phyloP scores from a whole-genome alignment of 2,888 invertebrate genomes.

The Malthinus seriepunctatus region DNA sequence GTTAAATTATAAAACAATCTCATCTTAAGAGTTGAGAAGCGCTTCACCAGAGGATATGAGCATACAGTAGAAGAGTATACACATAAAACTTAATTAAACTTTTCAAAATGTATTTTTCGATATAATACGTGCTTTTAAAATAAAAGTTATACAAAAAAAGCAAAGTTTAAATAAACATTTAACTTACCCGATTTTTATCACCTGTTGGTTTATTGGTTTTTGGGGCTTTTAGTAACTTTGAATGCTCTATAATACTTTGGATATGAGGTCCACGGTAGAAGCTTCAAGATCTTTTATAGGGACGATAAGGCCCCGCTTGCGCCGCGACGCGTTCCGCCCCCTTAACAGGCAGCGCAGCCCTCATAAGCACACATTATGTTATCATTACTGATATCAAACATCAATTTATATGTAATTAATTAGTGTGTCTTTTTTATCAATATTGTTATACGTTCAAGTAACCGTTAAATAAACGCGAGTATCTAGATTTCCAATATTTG shows the following conservation, averaged over 20 bases:
- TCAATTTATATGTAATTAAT: constrained; percentile 3
- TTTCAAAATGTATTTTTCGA: background rate
- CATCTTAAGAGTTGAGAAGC: background rate
- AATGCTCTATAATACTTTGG: constrained; percentile 45
- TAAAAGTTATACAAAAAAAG: background rate
- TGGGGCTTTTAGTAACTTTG: constrained; percentile 34
- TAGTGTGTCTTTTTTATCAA: background rate
- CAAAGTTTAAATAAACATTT: constrained; percentile 3
- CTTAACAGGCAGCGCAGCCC: constrained; percentile 40
- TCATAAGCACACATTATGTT: constrained; percentile 21
- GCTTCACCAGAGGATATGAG: background rate
- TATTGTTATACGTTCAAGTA: background rate
- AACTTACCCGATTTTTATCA: constrained; percentile 53
- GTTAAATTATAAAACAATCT: constrained; percentile 4
- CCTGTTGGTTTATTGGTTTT: constrained; percentile 39
- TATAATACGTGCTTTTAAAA: background rate
- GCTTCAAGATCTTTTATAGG: constrained; percentile 57
- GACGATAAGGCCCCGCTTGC: constrained; percentile 43
- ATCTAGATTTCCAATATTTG: too few relatives aligned
- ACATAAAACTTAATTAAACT: constrained; percentile 4
- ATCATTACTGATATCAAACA: constrained; percentile 12
- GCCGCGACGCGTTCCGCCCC: constrained; percentile 54
- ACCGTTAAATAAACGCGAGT: too few relatives aligned
- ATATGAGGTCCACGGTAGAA: constrained; percentile 52
- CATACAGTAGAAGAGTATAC: background rate